These are phyloP conservation scores for Tanytarsus gracilentus DNA, from an alignment of 2,888 invertebrate genomes.

Conservation along the genomic window DNA sequence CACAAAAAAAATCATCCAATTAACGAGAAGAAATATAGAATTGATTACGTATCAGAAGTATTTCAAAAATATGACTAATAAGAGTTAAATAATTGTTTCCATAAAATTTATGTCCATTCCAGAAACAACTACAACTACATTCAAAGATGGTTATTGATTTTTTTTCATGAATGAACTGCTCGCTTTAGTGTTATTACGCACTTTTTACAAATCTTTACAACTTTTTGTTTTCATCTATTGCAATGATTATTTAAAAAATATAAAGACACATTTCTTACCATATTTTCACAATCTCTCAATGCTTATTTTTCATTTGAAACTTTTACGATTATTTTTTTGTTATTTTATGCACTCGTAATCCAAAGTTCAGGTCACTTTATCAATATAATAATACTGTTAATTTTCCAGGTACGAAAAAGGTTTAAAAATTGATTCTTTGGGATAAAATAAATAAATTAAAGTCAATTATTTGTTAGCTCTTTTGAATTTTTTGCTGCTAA, in stretches of 20 bases:
- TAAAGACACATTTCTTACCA: not conserved
- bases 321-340: too few relatives aligned
- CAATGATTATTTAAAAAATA: not conserved
- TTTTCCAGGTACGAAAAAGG: not conserved
- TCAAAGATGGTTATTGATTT: not conserved
- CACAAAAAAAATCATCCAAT: too few relatives aligned
- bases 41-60: too few relatives aligned
- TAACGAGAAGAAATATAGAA: too few relatives aligned
- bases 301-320: too few relatives aligned
- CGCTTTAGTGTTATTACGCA: slow-evolving; percentile 4
- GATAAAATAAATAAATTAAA: too few relatives aligned
- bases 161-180: slow-evolving; percentile 1
- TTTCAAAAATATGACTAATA: not conserved
- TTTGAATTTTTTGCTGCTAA: slow-evolving; percentile 3
- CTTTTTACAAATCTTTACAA: not conserved
- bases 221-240: not conserved
- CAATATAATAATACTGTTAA: not conserved
- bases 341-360: too few relatives aligned
- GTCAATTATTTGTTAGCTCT: not conserved
- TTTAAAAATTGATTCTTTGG: not conserved
- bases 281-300: too few relatives aligned
- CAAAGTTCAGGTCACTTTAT: too few relatives aligned
- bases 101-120: not conserved
- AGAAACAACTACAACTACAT: not conserved
- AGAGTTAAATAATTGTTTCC: not conserved